These are phyloP conservation scores for Geotrupes spiniger DNA, from an alignment of 2,888 invertebrate genomes.

Conservation along the genomic window DNA sequence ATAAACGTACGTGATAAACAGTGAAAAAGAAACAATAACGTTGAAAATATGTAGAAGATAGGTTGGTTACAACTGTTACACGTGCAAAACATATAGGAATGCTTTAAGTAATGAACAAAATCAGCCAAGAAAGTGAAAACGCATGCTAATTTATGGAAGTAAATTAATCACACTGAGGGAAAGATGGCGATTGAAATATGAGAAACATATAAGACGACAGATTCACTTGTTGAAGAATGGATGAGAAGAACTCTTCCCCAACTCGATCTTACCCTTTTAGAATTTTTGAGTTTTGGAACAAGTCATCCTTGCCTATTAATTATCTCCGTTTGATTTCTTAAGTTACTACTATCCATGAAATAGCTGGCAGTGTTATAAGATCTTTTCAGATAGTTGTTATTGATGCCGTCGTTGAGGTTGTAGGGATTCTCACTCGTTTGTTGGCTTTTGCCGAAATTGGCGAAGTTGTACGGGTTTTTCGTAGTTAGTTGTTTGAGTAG, in stretches of 20 bases:
- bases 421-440: conserved; percentile 34
- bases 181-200: too few relatives aligned
- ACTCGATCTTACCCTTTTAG: conserved; percentile 1
- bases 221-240: conserved; percentile 1
- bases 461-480: conserved; percentile 55
- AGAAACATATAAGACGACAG: too few relatives aligned
- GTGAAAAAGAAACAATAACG: too few relatives aligned
- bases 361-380: conserved; percentile 52
- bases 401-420: conserved; percentile 39
- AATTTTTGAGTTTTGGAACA: too few relatives aligned
- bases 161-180: too few relatives aligned
- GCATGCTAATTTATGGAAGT: too few relatives aligned
- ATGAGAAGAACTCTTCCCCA: neutral
- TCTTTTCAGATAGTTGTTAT: conserved; percentile 50
- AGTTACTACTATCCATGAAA: conserved; percentile 45
- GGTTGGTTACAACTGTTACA: too few relatives aligned
- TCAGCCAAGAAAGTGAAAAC: too few relatives aligned
- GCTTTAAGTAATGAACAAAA: too few relatives aligned
- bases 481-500: conserved; percentile 53
- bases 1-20: too few relatives aligned
- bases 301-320: conserved; percentile 3
- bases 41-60: too few relatives aligned
- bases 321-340: conserved; percentile 36
- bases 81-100: too few relatives aligned
- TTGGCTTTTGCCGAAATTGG: conserved; percentile 45